A percentile compares a stretch with the other conserved stretches of the same genome.
Evolutionary conservation across 1,140 invertebrate species (phyloP).

Genomic region (Cyclina sinensis): DNA sequence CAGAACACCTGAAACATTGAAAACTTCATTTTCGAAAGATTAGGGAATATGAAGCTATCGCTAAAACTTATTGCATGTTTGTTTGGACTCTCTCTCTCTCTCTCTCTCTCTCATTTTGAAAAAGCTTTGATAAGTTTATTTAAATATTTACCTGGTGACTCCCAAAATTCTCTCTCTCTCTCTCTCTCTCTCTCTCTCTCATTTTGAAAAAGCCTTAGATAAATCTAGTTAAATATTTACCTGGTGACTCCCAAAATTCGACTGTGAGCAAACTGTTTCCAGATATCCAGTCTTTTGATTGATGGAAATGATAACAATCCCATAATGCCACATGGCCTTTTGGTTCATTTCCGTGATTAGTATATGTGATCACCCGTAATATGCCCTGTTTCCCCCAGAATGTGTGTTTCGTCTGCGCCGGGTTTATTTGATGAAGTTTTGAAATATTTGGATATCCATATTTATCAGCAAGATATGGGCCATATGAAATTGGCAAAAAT

Average conservation of each 20-base stretch:
- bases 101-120: not conserved
- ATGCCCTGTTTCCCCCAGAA: conserved; percentile 84
- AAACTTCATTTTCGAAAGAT: too few species aligned
- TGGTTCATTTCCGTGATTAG: conserved; percentile 78
- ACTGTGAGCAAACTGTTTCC: conserved; percentile 80
- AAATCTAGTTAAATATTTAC: too few species aligned
- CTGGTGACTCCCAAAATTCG: conserved; percentile 85
- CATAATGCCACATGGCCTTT: conserved; percentile 84
- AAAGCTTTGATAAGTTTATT: not conserved
- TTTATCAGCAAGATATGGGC: conserved; percentile 84
- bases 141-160: conserved; percentile 82
- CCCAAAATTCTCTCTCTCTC: conserved; percentile 82
- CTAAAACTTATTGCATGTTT: not conserved
- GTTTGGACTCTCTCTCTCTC: not conserved
- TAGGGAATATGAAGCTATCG: too few species aligned
- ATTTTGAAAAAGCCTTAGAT: not conserved
- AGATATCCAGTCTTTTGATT: conserved; percentile 83
- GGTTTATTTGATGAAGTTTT: conserved; percentile 79
- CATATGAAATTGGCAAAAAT: conserved; percentile 83
- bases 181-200: not conserved
- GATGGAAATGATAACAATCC: conserved; percentile 84
- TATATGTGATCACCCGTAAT: conserved; percentile 83
- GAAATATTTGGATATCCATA: conserved; percentile 83
- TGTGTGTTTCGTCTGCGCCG: conserved; percentile 79
- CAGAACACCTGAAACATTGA: too few species aligned